Base-by-base conservation (phyloP, 1,140 invertebrate genomes). In the Euwallacea similis region DNA sequence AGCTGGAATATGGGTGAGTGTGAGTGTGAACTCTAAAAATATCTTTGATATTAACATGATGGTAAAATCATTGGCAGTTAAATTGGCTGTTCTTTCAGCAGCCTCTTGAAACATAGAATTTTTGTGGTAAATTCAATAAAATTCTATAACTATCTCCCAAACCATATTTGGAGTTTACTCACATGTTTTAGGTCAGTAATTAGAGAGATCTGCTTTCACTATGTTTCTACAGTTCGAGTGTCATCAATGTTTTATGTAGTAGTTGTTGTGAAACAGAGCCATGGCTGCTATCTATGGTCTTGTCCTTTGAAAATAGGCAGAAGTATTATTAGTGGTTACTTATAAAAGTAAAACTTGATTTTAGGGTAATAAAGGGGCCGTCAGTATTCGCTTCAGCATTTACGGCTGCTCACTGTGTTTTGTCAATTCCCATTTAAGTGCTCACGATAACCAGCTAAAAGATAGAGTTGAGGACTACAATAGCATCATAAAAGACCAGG, bases 301-400 rank as follows among this genome's bases (percentile, higher is more conserved):
- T 33, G 4, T 33, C 21, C 4, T 33, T 33, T 33, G 1, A 4
- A 33, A 33, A 33, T 33, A 33, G 21, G 21, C 21, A 33, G 21
- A 33, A 33, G 21, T 33, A 33, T 33, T 33, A 33, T 33, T 33
- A 33, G 21, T 58, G 8, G 21, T 9, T 64, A 1, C 53, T 50
- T 67, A 7, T 56, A 56, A 33, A 33, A 4, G 4, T 2, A 33
- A 2, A 33, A 33, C 21, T 33, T 55, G 79, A 42, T 87, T 85
- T n/a, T 81, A 95, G 94, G 95, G 95, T 64, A 98, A 97, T 81
- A 98, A 98, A 87, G 96, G 96, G 16, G 95, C 92, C 2, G 91
- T 96, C 0, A 95, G 91, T 77, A 86, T 96, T 56, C 85, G 96
- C 59, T 88, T 97, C 74, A 92, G 91, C 74, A 84, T 95, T 8